Evolutionary conservation across 2,888 invertebrate species (phyloP).

Genomic region (Hypsopygia costalis): DNA sequence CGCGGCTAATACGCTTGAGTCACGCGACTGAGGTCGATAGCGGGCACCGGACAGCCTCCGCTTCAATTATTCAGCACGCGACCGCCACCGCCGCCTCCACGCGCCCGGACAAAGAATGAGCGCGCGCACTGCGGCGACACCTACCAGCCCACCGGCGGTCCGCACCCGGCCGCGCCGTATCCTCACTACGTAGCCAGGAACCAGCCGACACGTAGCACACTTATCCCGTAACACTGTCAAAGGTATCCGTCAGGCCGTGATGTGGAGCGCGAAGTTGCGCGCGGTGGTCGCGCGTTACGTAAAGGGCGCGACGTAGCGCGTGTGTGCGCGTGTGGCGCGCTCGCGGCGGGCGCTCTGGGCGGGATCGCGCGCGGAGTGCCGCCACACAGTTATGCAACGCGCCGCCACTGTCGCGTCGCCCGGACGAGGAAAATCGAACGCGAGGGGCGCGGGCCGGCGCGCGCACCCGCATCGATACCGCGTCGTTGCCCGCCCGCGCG

Average conservation of each 20-base stretch:
- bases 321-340: conserved; percentile 64
- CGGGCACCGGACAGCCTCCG: conserved; percentile 72
- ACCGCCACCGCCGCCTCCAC: conserved; percentile 47
- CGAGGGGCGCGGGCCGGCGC: conserved; percentile 60
- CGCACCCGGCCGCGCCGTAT: conserved; percentile 39
- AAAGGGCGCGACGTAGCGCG: conserved; percentile 71
- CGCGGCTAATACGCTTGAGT: conserved; percentile 60
- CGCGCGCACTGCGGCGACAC: conserved; percentile 60
- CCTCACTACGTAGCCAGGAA: conserved; percentile 34
- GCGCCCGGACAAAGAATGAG: conserved; percentile 57
- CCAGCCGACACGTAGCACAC: conserved; percentile 48
- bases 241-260: conserved; percentile 33
- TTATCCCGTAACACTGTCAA: conserved; percentile 50
- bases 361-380: conserved; percentile 77
- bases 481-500: conserved; percentile 34
- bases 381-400: conserved; percentile 74
- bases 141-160: conserved; percentile 64
- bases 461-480: conserved; percentile 64
- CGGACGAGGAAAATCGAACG: conserved; percentile 66
- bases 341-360: conserved; percentile 72
- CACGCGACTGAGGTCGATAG: conserved; percentile 78
- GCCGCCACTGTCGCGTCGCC: conserved; percentile 69
- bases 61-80: conserved; percentile 74
- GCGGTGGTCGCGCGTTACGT: conserved; percentile 73
- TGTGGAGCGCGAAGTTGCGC: conserved; percentile 34